Evolutionary conservation across 2,797 vertebrate species (phyloP).

Genomic region (Rhinatrema bivittatum): DNA sequence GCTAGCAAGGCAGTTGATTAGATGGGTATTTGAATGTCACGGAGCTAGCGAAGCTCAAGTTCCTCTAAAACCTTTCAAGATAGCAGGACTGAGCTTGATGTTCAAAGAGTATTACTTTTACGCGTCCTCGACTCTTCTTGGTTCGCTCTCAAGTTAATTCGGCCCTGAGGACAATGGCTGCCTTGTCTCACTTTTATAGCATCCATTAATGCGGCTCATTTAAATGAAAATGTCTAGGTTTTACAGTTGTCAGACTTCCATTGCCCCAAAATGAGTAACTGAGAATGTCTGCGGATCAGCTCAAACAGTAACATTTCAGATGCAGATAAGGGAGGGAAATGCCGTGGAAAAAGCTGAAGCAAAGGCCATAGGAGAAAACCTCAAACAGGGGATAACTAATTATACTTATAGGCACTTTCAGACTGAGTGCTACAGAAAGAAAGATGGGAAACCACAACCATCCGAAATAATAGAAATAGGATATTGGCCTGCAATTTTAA

Average conservation of each 20-base stretch:
- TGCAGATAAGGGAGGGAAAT: no score
- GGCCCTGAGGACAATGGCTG: slow-evolving; percentile 26
- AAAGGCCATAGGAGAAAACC: no score
- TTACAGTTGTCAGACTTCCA: slow-evolving; percentile 1
- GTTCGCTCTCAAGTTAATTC: slow-evolving; percentile 10
- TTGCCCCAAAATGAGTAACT: not conserved
- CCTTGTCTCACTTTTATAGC: slow-evolving; percentile 21
- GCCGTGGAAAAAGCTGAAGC: no score
- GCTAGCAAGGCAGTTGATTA: slow-evolving; percentile 6
- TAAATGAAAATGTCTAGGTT: slow-evolving; percentile 11
- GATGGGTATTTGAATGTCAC: slow-evolving; percentile 1
- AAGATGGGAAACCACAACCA: no score
- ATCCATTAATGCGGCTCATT: slow-evolving; percentile 22
- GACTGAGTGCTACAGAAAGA: no score
- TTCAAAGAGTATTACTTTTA: slow-evolving; percentile 16
- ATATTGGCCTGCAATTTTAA: no score
- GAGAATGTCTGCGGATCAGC: no score
- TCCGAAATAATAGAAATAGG: no score
- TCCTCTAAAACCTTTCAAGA: slow-evolving; percentile 3
- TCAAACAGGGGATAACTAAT: no score
- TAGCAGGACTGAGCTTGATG: slow-evolving; percentile 1
- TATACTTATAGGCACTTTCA: no score
- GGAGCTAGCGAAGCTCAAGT: not conserved
- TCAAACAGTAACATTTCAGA: no score
- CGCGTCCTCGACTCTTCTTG: slow-evolving; percentile 15